A percentile compares a stretch with the other conserved stretches of the same genome.
phyloP scores from a whole-genome alignment of 2,888 invertebrate species.

The Saturnia pavonia region DNA sequence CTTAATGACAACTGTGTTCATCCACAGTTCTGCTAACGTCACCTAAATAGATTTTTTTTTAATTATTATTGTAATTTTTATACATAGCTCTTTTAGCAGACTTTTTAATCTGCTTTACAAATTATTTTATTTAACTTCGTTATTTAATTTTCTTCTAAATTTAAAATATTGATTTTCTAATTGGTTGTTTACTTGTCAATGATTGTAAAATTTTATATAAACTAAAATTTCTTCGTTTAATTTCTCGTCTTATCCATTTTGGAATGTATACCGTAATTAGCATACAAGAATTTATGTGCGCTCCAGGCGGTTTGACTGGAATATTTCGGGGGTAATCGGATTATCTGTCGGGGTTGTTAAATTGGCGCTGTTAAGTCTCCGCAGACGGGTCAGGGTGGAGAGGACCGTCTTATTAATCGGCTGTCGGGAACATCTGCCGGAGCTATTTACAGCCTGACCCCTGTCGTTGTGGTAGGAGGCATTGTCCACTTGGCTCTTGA shows the following conservation, averaged over 20 bases:
- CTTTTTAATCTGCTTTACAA: no score
- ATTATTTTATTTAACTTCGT: no score
- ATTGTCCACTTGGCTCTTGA: slow-evolving; percentile 57
- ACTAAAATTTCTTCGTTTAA: slow-evolving; percentile 15
- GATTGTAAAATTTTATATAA: no score
- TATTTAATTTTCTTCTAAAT: no score
- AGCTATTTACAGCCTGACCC: slow-evolving; percentile 59
- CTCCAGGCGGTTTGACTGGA: slow-evolving; percentile 50
- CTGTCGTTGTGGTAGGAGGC: slow-evolving; percentile 54
- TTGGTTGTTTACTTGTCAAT: no score
- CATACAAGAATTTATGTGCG: slow-evolving; percentile 44
- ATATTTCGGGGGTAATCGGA: slow-evolving; percentile 62
- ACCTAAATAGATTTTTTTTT: no score
- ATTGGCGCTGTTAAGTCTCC: slow-evolving; percentile 61
- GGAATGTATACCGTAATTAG: slow-evolving; percentile 44
- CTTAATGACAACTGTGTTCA: no score
- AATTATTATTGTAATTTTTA: no score
- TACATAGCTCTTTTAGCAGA: no score
- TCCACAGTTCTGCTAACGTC: no score
- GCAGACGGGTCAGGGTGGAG: slow-evolving; percentile 32
- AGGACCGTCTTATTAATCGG: slow-evolving; percentile 75
- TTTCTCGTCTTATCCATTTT: slow-evolving; percentile 8
- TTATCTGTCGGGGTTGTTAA: slow-evolving; percentile 64
- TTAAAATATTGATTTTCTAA: no score
- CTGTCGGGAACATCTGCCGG: slow-evolving; percentile 78